These are phyloP conservation scores for Ceramica pisi DNA, from an alignment of 2,888 invertebrate species.

Conservation along the genomic window DNA sequence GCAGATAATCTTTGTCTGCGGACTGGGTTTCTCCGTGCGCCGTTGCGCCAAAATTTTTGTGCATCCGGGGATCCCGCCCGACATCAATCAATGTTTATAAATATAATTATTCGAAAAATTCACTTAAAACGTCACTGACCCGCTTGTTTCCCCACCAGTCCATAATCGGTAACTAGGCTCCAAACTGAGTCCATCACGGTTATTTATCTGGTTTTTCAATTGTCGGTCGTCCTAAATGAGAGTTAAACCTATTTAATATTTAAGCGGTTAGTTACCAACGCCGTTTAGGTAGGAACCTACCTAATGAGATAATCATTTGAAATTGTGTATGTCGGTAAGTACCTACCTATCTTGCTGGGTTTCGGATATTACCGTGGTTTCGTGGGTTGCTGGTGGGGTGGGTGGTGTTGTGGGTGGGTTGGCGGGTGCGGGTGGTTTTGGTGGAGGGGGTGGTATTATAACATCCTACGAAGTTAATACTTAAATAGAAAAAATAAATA, in stretches of 20 bases:
- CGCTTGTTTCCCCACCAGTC: background rate
- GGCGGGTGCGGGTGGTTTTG: too few relatives aligned
- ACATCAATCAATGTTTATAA: background rate
- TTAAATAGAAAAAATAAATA: too few relatives aligned
- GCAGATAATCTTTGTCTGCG: constrained; percentile 21
- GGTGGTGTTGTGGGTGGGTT: too few relatives aligned
- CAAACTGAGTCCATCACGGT: background rate
- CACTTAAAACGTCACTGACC: background rate
- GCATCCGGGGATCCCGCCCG: background rate
- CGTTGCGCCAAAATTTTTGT: constrained; percentile 6
- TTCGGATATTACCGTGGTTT: too few relatives aligned
- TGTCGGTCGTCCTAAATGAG: background rate
- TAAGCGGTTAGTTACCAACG: background rate
- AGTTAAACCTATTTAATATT: constrained; percentile 2
- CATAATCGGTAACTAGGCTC: background rate
- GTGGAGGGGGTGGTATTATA: too few relatives aligned
- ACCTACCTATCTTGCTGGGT: background rate
- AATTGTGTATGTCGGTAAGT: background rate
- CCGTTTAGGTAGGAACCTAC: background rate
- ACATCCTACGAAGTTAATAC: too few relatives aligned
- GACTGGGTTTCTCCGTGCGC: constrained; percentile 25
- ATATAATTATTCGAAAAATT: background rate
- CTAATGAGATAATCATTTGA: background rate
- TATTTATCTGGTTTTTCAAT: background rate
- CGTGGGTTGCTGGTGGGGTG: too few relatives aligned